A percentile compares a stretch with the other conserved stretches of the same genome.
These are phyloP conservation scores for Bombus pascuorum DNA, from an alignment of 1,140 invertebrate genomes.

Conservation along the genomic window DNA sequence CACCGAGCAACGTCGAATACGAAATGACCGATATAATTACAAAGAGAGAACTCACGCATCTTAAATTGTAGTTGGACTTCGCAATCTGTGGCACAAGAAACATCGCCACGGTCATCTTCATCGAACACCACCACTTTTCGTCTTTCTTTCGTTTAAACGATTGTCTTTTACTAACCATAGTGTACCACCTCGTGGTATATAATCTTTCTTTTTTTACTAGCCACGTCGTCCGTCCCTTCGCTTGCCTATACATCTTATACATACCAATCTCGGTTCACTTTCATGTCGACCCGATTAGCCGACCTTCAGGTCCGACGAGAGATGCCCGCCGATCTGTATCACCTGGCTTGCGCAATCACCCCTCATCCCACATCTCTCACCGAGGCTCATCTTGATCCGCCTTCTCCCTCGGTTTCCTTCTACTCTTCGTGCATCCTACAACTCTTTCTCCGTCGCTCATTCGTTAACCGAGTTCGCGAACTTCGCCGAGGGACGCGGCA, in stretches of 20 bases:
- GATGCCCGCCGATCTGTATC: conserved; percentile 71
- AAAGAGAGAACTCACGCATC: conserved; percentile 51
- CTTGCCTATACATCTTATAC: conserved; percentile 13
- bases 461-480: conserved; percentile 41
- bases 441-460: conserved; percentile 23
- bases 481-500: conserved; percentile 58
- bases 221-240: conserved; percentile 2
- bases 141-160: neutral
- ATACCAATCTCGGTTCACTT: conserved; percentile 57
- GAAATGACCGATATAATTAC: conserved; percentile 62
- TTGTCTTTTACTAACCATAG: neutral
- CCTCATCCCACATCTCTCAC: conserved; percentile 38
- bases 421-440: neutral
- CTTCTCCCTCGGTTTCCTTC: conserved; percentile 18
- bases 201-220: conserved; percentile 16
- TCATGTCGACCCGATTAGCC: conserved; percentile 70
- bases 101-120: neutral
- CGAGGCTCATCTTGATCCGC: conserved; percentile 36
- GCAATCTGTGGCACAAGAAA: conserved; percentile 33
- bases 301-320: conserved; percentile 69
- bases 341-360: conserved; percentile 61
- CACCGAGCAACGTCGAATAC: conserved; percentile 26
- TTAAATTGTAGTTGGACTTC: conserved; percentile 15
- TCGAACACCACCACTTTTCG: neutral
- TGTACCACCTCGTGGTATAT: neutral